Evolutionary conservation across 1,140 invertebrate genomes (phyloP).

Genomic region (Drosophila suzukii): DNA sequence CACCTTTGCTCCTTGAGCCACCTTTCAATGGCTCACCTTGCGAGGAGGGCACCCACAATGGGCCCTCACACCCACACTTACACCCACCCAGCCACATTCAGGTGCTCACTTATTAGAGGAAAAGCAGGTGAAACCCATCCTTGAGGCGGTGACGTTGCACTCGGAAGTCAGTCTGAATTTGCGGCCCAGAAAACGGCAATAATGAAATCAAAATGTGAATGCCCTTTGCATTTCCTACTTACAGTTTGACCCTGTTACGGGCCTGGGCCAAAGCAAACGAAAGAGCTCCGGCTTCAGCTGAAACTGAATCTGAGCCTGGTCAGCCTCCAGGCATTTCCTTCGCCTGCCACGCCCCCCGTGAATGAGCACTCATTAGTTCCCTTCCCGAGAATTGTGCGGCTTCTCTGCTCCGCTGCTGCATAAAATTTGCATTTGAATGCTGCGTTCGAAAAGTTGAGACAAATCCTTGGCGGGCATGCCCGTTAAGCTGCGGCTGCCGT

Average conservation of each 20-base stretch:
- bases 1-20: conserved; percentile 46
- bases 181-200: conserved; percentile 62
- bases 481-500: conserved; percentile 8
- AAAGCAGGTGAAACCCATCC: conserved; percentile 33
- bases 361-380: conserved; percentile 65
- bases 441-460: conserved; percentile 19
- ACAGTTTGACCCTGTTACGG: conserved; percentile 72
- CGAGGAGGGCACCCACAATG: conserved; percentile 40
- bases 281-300: background rate
- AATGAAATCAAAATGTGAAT: conserved; percentile 82
- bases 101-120: conserved; percentile 34
- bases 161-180: conserved; percentile 59
- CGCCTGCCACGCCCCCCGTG: conserved; percentile 7
- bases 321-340: conserved; percentile 15
- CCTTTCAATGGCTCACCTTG: conserved; percentile 65
- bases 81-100: conserved; percentile 6
- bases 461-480: conserved; percentile 13
- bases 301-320: conserved; percentile 16
- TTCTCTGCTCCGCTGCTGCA: conserved; percentile 20
- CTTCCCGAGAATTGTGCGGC: conserved; percentile 50
- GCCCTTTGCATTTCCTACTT: conserved; percentile 81
- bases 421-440: conserved; percentile 40
- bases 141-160: conserved; percentile 51
- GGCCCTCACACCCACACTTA: conserved; percentile 4
- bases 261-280: conserved; percentile 2